Percentiles rank a stretch among this genome's conserved stretches.
Evolutionary conservation across 1,140 invertebrate genomes (phyloP).

Genomic region (Drosophila simulans): DNA sequence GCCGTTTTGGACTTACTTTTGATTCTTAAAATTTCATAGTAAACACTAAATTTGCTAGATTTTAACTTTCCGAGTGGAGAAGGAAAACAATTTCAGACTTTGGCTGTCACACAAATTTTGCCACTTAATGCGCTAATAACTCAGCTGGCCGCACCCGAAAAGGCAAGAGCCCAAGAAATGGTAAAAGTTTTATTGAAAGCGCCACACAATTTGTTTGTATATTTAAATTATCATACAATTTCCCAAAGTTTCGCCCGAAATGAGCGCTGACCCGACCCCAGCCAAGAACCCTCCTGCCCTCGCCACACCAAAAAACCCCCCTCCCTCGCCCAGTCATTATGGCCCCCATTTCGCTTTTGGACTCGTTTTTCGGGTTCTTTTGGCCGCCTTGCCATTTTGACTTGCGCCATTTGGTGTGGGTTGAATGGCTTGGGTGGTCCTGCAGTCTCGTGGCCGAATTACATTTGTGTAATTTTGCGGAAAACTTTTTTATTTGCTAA

Average conservation of each 20-base stretch:
- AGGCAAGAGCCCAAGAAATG: constrained; percentile 59
- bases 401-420: constrained; percentile 56
- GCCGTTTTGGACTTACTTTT: too few relatives aligned
- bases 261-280: constrained; percentile 47
- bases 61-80: neutral
- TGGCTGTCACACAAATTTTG: constrained; percentile 46
- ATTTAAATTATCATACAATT: constrained; percentile 83
- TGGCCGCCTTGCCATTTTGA: constrained; percentile 47
- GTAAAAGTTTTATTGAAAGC: constrained; percentile 82
- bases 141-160: constrained; percentile 40
- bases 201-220: constrained; percentile 83
- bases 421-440: constrained; percentile 10
- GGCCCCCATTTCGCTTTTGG: constrained; percentile 18
- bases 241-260: constrained; percentile 66
- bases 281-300: neutral
- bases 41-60: neutral
- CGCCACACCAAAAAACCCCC: neutral
- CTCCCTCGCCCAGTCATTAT: constrained; percentile 4
- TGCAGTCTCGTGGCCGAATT: constrained; percentile 66
- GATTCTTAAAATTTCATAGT: too few relatives aligned
- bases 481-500: constrained; percentile 83
- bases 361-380: constrained; percentile 19
- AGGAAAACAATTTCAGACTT: constrained; percentile 38
- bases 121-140: constrained; percentile 78
- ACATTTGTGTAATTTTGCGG: constrained; percentile 83